Evolutionary conservation across 2,113 vertebrate species (phyloP).

Genomic region (Mormoops blainvillei): DNA sequence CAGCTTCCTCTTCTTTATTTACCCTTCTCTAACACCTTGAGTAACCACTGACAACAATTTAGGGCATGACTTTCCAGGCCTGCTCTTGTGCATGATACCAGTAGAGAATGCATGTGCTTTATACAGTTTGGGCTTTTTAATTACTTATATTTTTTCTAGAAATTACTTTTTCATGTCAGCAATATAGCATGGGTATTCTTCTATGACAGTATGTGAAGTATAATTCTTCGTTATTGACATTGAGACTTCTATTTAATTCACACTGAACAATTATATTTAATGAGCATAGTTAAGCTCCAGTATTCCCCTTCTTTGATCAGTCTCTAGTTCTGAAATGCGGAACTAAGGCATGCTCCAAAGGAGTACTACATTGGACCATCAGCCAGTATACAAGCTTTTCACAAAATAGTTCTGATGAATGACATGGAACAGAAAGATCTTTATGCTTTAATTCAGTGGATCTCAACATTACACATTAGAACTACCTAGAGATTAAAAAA

Average conservation of each 20-base stretch:
- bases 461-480: background rate
- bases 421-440: background rate
- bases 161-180: background rate
- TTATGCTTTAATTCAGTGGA: background rate
- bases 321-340: background rate
- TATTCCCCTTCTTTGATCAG: background rate
- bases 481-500: background rate
- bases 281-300: background rate
- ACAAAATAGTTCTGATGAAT: background rate
- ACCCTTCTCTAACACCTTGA: background rate
- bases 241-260: background rate
- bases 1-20: background rate
- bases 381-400: background rate
- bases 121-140: background rate
- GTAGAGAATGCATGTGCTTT: background rate
- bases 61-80: background rate
- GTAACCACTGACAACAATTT: background rate
- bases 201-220: background rate
- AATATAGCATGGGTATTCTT: background rate
- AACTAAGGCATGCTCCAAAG: background rate
- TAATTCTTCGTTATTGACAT: background rate
- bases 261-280: background rate
- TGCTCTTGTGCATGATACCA: background rate
- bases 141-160: background rate
- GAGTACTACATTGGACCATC: background rate